A percentile compares a stretch with the other conserved stretches of the same genome.
Evolutionary conservation across 2,113 vertebrate genomes (phyloP).

Genomic region (Athene cunicularia): DNA sequence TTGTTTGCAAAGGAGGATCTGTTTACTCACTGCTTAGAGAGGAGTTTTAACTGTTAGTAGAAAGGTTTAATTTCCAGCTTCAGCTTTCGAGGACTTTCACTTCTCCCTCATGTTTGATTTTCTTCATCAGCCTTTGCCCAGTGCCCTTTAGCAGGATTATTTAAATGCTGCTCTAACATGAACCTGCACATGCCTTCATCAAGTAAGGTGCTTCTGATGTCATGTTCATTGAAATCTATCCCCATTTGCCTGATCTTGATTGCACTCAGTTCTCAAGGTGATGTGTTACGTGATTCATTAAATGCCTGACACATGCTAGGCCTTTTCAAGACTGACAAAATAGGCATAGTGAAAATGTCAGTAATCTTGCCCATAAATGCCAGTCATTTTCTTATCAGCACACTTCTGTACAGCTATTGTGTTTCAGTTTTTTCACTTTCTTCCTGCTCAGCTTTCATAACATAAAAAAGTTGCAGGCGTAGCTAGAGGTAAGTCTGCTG

Average conservation of each 20-base stretch:
- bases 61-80: not conserved
- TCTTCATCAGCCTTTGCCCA: not conserved
- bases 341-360: slow-evolving; percentile 49
- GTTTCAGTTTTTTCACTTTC: not conserved
- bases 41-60: not conserved
- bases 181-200: not conserved
- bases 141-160: not conserved
- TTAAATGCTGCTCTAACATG: not conserved
- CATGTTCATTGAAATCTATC: not conserved
- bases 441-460: not conserved
- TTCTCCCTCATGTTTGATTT: not conserved
- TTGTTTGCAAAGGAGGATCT: not conserved
- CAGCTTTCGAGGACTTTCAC: not conserved
- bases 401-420: not conserved
- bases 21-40: not conserved
- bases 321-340: slow-evolving; percentile 41
- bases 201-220: slow-evolving; percentile 21
- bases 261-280: slow-evolving; percentile 4
- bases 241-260: slow-evolving; percentile 14
- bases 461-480: not conserved
- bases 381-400: slow-evolving; percentile 47
- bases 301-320: not conserved
- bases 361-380: slow-evolving; percentile 32
- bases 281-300: slow-evolving; percentile 45
- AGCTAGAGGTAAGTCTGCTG: not conserved